Evolutionary conservation across 2,888 invertebrate genomes (phyloP), one percentile per base, ranked within the genome.

Genomic region (Macrosiphum euphorbiae): DNA sequence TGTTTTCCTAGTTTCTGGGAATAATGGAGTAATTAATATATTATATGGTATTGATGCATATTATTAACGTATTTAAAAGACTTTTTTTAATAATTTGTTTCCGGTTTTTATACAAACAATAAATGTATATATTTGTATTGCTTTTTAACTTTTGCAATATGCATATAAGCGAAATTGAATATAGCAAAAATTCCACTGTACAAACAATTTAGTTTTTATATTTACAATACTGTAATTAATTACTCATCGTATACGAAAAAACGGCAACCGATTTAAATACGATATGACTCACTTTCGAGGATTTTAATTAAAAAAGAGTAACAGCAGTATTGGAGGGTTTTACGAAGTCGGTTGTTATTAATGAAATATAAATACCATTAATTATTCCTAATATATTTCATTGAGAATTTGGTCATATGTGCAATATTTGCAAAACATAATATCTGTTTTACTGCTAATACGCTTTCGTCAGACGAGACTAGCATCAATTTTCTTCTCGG

Each of bases 261-360:
- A 20, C 20, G 35, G 35, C 20, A 78, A 20, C 7, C 35, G 0
- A 35, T 78, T 78, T 35, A 78, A 78, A 67, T 67, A 67, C 7
- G 35, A 20, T 5, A 78, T 78, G 78, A 78, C 35, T 78, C 78
- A 35, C 78, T 35, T 78, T 67, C n/a, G 13, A 16, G n/a, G 47
- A 20, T n/a, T 90, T 90, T 67, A 67, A 90, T 67, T 90, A 67
- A 90, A 78, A 50, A 90, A 24, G 28, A 50, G 13, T 50, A 47
- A 86, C 47, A 50, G 16, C 47, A 50, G 16, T 44, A 47, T 50
- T 26, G 16, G 4, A 24, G 78, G 20, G 20, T 78, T 35, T 8
- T 78, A 13, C n/a, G 4, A 4, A 90, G n/a, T 61, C 10, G n/a
- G 47, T 44, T n/a, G 47, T 44, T 78, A 78, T 47, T 61, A 3